These are phyloP conservation scores for Drosophila ustulata DNA, from an alignment of 2,888 invertebrate species.

Conservation along the genomic window DNA sequence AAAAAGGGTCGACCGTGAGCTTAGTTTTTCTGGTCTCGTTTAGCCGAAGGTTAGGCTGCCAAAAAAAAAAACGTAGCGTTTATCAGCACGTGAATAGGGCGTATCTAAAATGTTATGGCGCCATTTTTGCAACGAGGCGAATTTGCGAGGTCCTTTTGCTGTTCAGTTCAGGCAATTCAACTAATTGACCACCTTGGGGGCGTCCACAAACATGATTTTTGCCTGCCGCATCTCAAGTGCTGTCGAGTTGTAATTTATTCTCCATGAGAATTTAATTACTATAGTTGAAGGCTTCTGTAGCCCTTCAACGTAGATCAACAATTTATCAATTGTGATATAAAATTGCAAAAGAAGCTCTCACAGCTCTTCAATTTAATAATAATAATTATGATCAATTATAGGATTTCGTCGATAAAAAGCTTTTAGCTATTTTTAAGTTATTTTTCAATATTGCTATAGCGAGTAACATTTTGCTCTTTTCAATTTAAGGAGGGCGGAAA, in stretches of 20 bases:
- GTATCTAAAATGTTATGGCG: slow-evolving; percentile 55
- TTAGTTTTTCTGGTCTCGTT: slow-evolving; percentile 28
- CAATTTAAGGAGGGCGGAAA: neutral
- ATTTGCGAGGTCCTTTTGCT: neutral
- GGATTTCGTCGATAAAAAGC: too few species aligned
- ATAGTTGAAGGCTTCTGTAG: neutral
- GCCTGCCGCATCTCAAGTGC: neutral
- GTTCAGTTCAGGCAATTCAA: slow-evolving; percentile 2
- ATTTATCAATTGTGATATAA: too few species aligned
- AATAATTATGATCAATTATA: too few species aligned
- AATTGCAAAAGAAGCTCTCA: too few species aligned
- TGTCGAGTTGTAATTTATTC: too few species aligned
- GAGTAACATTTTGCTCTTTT: neutral
- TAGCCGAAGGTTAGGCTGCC: slow-evolving; percentile 19
- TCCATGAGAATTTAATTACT: too few species aligned
- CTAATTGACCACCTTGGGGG: slow-evolving; percentile 14
- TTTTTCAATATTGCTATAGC: too few species aligned
- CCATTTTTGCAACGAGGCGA: slow-evolving; percentile 61
- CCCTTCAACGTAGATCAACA: too few species aligned
- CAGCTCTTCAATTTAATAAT: too few species aligned
- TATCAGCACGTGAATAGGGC: slow-evolving; percentile 56
- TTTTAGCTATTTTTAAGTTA: too few species aligned
- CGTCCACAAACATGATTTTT: neutral
- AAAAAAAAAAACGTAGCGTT: neutral
- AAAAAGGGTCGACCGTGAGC: slow-evolving; percentile 11